A percentile compares a stretch with the other conserved stretches of the same genome.
phyloP scores from a whole-genome alignment of 2,888 invertebrate genomes.

The Zhuqinia jingwanae region DNA sequence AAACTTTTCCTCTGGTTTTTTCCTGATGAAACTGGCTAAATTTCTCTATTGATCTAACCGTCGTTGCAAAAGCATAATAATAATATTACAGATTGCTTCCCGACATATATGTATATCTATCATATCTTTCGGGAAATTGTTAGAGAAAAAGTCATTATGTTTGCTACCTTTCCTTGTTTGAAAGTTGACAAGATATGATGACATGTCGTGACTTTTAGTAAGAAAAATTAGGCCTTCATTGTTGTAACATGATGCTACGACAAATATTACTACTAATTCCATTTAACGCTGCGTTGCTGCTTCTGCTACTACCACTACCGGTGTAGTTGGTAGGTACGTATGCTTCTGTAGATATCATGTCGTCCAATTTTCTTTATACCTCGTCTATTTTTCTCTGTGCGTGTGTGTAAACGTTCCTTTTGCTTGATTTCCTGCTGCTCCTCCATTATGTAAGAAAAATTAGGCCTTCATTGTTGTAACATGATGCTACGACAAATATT shows the following conservation, averaged over 20 bases:
- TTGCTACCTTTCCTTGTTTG: slow-evolving; percentile 15
- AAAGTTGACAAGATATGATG: slow-evolving; percentile 51
- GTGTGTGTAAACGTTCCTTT: neutral
- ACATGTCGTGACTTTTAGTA: slow-evolving; percentile 43
- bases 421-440: slow-evolving; percentile 18
- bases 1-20: too few relatives aligned
- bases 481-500: slow-evolving; percentile 22
- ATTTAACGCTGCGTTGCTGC: slow-evolving; percentile 12
- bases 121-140: slow-evolving; percentile 34
- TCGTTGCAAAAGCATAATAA: too few relatives aligned
- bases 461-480: slow-evolving; percentile 2
- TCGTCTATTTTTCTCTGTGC: neutral
- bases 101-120: neutral
- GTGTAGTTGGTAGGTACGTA: too few relatives aligned
- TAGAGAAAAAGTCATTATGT: slow-evolving; percentile 27
- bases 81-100: neutral
- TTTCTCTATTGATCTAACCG: too few relatives aligned
- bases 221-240: slow-evolving; percentile 35
- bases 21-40: too few relatives aligned
- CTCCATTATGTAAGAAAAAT: slow-evolving; percentile 44
- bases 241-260: slow-evolving; percentile 15
- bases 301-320: too few relatives aligned
- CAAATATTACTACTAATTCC: slow-evolving; percentile 22
- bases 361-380: slow-evolving; percentile 19
- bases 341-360: slow-evolving; percentile 21